Conservation (phyloP, 2,888 invertebrate species). For the Troides oblongomaculatus region DNA sequence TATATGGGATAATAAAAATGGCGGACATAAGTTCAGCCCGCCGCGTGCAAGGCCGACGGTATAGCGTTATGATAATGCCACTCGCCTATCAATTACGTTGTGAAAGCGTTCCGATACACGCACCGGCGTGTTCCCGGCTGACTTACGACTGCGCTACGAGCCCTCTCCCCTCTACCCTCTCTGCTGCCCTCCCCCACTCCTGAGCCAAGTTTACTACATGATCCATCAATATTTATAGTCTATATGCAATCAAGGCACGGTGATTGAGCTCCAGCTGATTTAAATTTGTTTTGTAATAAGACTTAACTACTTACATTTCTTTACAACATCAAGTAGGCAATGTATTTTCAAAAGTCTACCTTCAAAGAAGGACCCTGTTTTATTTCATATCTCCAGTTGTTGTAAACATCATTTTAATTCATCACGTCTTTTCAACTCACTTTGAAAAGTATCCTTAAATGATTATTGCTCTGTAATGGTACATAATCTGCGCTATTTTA, state of each 20-base stretch:
- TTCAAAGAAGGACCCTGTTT: too few relatives aligned
- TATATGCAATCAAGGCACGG: neutral
- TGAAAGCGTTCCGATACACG: slow-evolving; percentile 30
- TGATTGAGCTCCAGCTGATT: too few relatives aligned
- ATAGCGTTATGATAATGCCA: slow-evolving; percentile 27
- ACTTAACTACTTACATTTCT: too few relatives aligned
- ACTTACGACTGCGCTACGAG: slow-evolving; percentile 20
- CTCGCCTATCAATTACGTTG: slow-evolving; percentile 26
- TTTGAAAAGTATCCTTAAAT: neutral
- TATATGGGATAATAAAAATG: slow-evolving; percentile 46
- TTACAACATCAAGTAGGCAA: too few relatives aligned
- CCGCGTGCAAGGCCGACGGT: slow-evolving; percentile 20
- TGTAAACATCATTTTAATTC: too few relatives aligned
- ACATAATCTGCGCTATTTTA: neutral
- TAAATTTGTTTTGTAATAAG: too few relatives aligned
- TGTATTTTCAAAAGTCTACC: too few relatives aligned
- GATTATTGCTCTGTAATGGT: neutral
- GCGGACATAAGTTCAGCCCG: slow-evolving; percentile 32
- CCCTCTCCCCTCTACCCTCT: neutral
- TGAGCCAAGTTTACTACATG: too few relatives aligned
- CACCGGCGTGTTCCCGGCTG: slow-evolving; percentile 21
- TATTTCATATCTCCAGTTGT: too few relatives aligned
- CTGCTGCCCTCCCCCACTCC: too few relatives aligned
- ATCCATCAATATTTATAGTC: neutral
- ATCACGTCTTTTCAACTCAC: too few relatives aligned